These are phyloP conservation scores for Sarcophaga rosellei DNA, from an alignment of 2,888 invertebrate genomes.

Conservation along the genomic window DNA sequence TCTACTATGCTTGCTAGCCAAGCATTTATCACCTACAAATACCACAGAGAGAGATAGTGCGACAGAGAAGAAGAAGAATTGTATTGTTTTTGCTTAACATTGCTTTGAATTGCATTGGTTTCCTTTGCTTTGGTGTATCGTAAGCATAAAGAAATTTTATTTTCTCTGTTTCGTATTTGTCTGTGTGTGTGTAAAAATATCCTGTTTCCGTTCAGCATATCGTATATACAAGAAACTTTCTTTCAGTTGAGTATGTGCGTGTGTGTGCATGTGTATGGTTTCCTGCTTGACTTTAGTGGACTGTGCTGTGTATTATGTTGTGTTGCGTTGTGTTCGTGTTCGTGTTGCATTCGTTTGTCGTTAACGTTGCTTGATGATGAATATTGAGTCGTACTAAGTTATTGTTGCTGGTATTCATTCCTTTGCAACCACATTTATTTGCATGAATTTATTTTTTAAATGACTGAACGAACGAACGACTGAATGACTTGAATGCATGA, in stretches of 20 bases:
- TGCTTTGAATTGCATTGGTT: not conserved
- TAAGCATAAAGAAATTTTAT: no score
- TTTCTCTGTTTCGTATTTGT: not conserved
- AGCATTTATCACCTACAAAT: slow-evolving; percentile 58
- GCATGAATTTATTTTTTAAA: slow-evolving; percentile 50
- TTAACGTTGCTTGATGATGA: no score
- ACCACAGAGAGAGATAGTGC: no score
- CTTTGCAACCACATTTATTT: slow-evolving; percentile 22
- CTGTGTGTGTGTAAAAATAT: slow-evolving; percentile 43
- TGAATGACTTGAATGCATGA: not conserved
- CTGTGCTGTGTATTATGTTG: no score
- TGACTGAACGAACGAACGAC: slow-evolving; percentile 22
- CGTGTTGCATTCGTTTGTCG: no score
- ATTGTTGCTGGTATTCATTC: not conserved
- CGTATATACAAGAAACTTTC: not conserved
- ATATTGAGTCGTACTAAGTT: no score
- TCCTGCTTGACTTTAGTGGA: no score
- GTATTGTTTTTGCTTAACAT: slow-evolving; percentile 23
- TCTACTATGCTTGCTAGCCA: not conserved
- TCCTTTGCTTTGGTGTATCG: no score
- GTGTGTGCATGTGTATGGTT: no score
- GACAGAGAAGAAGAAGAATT: slow-evolving; percentile 5
- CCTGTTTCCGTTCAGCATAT: slow-evolving; percentile 32
- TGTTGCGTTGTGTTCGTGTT: no score
- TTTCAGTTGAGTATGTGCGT: no score